Conservation (phyloP, 2,888 invertebrate genomes). For the Dorcus hopei region DNA sequence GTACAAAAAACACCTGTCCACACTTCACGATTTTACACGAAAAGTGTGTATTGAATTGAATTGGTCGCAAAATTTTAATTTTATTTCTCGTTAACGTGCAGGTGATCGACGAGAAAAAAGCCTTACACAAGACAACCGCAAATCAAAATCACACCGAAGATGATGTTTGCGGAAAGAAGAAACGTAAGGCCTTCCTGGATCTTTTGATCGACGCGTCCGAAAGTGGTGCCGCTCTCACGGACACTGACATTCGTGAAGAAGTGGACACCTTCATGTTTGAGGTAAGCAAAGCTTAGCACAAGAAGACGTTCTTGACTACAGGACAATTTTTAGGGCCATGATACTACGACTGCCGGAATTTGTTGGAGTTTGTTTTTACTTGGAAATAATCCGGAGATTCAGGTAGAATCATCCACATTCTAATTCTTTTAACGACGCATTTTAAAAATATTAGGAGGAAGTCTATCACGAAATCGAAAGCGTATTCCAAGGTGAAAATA, state of each 20-base stretch:
- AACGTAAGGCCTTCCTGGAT: slow-evolving; percentile 35
- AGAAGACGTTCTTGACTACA: no score
- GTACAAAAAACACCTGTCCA: neutral
- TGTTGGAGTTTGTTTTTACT: slow-evolving; percentile 42
- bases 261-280: slow-evolving; percentile 3
- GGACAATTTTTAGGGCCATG: slow-evolving; percentile 1
- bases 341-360: neutral
- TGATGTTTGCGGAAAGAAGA: slow-evolving; percentile 21
- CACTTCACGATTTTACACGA: neutral
- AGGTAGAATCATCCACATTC: slow-evolving; percentile 30
- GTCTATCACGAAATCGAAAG: slow-evolving; percentile 29
- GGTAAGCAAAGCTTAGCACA: neutral
- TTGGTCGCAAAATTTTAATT: no score
- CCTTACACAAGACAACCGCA: neutral
- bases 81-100: neutral
- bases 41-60: neutral
- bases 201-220: slow-evolving; percentile 33
- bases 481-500: slow-evolving; percentile 26
- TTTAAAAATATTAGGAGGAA: slow-evolving; percentile 24
- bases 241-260: neutral
- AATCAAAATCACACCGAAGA: neutral
- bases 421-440: neutral
- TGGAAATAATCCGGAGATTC: slow-evolving; percentile 42
- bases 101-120: neutral
- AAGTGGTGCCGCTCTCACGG: slow-evolving; percentile 12